phyloP scores from a whole-genome alignment of 1,140 invertebrate genomes.

The Epicauta chinensis region DNA sequence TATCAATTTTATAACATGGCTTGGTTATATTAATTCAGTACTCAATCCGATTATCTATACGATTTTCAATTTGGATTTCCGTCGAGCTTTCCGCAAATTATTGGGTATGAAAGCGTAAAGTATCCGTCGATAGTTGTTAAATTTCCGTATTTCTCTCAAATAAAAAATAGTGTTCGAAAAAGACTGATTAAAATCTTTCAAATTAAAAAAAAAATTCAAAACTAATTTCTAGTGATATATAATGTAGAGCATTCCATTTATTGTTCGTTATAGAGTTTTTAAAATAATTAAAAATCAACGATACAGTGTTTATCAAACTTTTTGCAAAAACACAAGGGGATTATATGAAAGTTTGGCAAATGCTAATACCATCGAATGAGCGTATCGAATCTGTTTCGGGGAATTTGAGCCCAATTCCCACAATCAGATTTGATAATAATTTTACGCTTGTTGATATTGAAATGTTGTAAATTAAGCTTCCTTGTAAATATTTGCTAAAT shows the following conservation, averaged over 20 bases:
- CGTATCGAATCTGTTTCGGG: slow-evolving; percentile 5
- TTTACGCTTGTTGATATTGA: slow-evolving; percentile 10
- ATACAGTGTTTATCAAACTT: no score
- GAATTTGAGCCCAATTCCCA: slow-evolving; percentile 9
- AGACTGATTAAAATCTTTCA: slow-evolving; percentile 10
- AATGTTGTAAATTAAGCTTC: slow-evolving; percentile 6
- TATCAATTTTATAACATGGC: slow-evolving; percentile 90
- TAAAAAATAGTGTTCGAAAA: slow-evolving; percentile 1
- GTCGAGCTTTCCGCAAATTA: slow-evolving; percentile 84
- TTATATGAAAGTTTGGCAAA: no score
- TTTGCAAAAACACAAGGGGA: no score
- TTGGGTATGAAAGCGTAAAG: slow-evolving; percentile 53
- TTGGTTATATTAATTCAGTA: slow-evolving; percentile 97
- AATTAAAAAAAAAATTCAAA: background rate
- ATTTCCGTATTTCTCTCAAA: slow-evolving; percentile 12
- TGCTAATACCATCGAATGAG: slow-evolving; percentile 1
- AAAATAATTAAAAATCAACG: no score
- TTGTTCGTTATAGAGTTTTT: background rate
- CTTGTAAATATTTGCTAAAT: slow-evolving; percentile 3
- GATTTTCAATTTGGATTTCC: slow-evolving; percentile 95
- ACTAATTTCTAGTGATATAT: slow-evolving; percentile 1
- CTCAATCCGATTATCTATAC: slow-evolving; percentile 97
- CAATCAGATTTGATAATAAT: slow-evolving; percentile 7
- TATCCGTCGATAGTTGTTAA: slow-evolving; percentile 13
- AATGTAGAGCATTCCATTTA: slow-evolving; percentile 12